Evolutionary conservation across 2,888 invertebrate species (phyloP).

Genomic region (Epirrhoe alternata): DNA sequence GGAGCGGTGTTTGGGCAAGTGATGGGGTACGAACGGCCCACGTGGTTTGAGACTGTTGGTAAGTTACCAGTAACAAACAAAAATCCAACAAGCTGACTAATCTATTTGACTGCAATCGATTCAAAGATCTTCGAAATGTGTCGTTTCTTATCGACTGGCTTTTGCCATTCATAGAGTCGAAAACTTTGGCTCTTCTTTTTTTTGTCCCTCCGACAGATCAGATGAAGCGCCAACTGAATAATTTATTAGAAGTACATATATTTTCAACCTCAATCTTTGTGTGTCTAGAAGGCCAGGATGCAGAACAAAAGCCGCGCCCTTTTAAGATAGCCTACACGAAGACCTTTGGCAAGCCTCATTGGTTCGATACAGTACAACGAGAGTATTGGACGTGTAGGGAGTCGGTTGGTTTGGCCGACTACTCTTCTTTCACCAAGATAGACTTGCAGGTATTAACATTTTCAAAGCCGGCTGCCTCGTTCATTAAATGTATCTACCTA

Average conservation of each 20-base stretch:
- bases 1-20: constrained; percentile 98
- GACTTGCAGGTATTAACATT: constrained; percentile 90
- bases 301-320: constrained; percentile 54
- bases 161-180: too few species aligned
- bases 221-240: too few species aligned
- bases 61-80: constrained; percentile 32
- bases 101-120: too few species aligned
- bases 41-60: constrained; percentile 91
- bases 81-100: not conserved
- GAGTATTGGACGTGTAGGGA: constrained; percentile 98
- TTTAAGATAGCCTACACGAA: constrained; percentile 91
- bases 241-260: not conserved
- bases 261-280: not conserved
- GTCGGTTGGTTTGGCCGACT: constrained; percentile 96
- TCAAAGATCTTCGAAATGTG: too few species aligned
- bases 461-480: not conserved
- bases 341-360: constrained; percentile 95
- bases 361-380: constrained; percentile 94
- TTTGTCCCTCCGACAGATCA: too few species aligned
- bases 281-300: constrained; percentile 59
- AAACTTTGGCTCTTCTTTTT: too few species aligned
- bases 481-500: not conserved
- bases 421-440: constrained; percentile 98
- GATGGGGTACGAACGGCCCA: constrained; percentile 98
- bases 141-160: too few species aligned